Evolutionary conservation across 1,140 invertebrate species (phyloP), one percentile per base, ranked within the genome.

Genomic region (Pollicipes pollicipes): DNA sequence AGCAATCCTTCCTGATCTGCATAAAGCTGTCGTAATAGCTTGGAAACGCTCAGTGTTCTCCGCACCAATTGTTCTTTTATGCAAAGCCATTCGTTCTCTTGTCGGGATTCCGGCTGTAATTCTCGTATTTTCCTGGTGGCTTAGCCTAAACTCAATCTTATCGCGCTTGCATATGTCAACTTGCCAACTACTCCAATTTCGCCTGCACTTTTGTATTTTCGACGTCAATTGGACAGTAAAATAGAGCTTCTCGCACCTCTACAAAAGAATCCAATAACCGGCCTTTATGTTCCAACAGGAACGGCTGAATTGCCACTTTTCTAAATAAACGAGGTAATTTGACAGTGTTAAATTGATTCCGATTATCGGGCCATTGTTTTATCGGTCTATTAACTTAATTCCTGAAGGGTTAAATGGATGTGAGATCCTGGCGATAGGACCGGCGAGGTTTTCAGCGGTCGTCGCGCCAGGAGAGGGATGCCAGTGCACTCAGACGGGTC

Each of bases 331-430:
- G 45, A 58, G 45, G 45, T 58, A 58, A 58, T 58, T 58, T 58
- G 45, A 58, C 45, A 58, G 45, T 58, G 45, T 58, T 58, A 58
- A 58, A 58, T 58, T 58, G 45, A 58, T 58, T 58, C 45, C 45
- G 45, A 58, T 58, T 58, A 58, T 58, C 45, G 45, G 45, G 45
- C 45, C 45, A 17, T 58, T 58, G 45, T 58, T 58, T 58, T 58
- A 58, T 58, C 45, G 45, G 45, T 58, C 45, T 58, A 58, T 58
- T 58, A 58, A 58, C 45, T 58, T 58, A 58, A 58, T 58, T 58
- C 45, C 45, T 58, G 45, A 58, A 58, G 45, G 45, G 45, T 58
- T 58, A 58, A 58, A 58, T 58, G 45, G 45, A 58, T 58, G 45
- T 58, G 45, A 17, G 45, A 58, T 58, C 45, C 13, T 58, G 13